Evolutionary conservation across 2,113 vertebrate genomes (phyloP), one percentile per base, ranked within the genome.

Genomic region (Pyrgilauda ruficollis): DNA sequence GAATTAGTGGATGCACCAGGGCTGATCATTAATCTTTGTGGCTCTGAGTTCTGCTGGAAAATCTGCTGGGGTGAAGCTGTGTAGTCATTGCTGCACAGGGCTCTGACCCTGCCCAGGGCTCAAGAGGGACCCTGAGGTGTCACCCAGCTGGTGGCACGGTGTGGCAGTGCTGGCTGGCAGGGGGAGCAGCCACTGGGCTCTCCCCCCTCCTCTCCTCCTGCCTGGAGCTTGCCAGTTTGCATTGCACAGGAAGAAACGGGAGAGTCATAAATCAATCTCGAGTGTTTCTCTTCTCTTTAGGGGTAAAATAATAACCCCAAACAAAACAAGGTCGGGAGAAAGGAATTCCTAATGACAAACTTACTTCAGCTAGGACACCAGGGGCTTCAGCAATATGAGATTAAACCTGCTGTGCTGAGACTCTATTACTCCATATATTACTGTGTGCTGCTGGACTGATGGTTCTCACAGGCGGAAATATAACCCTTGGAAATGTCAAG

Each of bases 351-450:
- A 96, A 97, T 93, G 96, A 97, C 91, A 94, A 95, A 97, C 93
- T 96, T 96, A 95, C 94, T 97, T 94, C 84, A 41, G 90, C 94
- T 73, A 75, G 89, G 95, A 96, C 94, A 96, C 93, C 88, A 84
- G 95, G 95, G 95, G 95, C 95, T 96, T 96, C 90, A 59, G 95
- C 95, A 95, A 96, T 96, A 97, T 91, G 95, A 97, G 97, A 97
- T 97, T 97, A 96, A 97, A 92, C 93, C 95, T 96, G 93, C 95
- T 93, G 89, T 96, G 96, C 96, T 82, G 94, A 94, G 94, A 96
- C 95, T 97, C 97, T 95, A 97, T 97, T 97, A 96, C 93, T 96
- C 93, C 91, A 93, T 96, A 97, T 96, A 97, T 97, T 97, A 96
- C 96, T 90, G 84, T 94, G 94, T 92, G 94, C 96, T 96, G 90